phyloP scores from a whole-genome alignment of 2,113 vertebrate genomes.

The Corythaixoides concolor region DNA sequence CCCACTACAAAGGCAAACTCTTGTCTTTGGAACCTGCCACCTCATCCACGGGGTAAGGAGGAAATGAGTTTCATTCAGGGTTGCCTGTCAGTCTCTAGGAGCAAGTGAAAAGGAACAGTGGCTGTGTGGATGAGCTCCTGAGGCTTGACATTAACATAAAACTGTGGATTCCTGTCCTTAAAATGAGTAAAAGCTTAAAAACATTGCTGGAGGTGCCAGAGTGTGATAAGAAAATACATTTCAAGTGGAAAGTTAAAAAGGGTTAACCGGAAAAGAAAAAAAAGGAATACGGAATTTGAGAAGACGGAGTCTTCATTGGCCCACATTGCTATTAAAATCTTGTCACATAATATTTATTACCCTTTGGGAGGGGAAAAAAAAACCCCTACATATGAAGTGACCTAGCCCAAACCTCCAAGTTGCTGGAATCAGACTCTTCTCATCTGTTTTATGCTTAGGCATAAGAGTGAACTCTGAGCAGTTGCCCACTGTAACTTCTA shows the following conservation, averaged over 20 bases:
- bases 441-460: not conserved
- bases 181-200: not conserved
- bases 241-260: not conserved
- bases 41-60: not conserved
- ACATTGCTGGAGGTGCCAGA: not conserved
- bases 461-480: not conserved
- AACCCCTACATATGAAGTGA: not conserved
- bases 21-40: not conserved
- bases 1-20: not conserved
- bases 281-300: not conserved
- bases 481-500: not conserved
- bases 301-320: not conserved
- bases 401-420: not conserved
- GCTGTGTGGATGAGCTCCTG: not conserved
- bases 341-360: not conserved
- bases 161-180: not conserved
- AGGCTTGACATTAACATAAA: not conserved
- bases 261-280: not conserved
- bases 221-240: not conserved
- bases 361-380: not conserved
- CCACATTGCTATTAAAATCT: not conserved
- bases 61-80: not conserved
- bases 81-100: not conserved
- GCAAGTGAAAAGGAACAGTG: accelerated
- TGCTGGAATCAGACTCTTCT: not conserved